Percentiles rank a stretch among this genome's conserved stretches.
phyloP scores from a whole-genome alignment of 2,113 vertebrate species.

The Nycticebus coucang region DNA sequence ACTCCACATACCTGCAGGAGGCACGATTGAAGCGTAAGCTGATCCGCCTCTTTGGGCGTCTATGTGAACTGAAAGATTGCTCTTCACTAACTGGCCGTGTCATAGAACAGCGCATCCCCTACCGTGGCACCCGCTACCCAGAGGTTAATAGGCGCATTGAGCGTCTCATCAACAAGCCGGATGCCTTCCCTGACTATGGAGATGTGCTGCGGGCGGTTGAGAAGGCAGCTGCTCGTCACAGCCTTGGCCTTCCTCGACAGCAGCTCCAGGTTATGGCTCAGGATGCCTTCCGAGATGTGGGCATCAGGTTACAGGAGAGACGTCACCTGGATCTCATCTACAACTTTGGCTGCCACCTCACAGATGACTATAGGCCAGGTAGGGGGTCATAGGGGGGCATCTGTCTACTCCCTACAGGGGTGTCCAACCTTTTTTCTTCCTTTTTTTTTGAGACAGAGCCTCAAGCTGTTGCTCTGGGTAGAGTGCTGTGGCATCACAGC shows the following conservation, averaged over 20 bases:
- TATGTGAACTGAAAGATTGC: constrained; percentile 93
- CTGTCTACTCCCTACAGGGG: neutral
- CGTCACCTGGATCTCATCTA: constrained; percentile 93
- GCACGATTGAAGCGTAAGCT: constrained; percentile 93
- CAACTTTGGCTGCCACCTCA: constrained; percentile 95
- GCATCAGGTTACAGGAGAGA: constrained; percentile 89
- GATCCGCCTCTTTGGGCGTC: constrained; percentile 93
- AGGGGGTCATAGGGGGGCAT: constrained; percentile 18
- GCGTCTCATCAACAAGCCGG: constrained; percentile 90
- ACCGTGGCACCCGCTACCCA: constrained; percentile 90
- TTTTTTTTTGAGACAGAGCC: too few relatives aligned
- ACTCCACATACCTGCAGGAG: constrained; percentile 93
- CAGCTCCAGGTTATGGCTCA: constrained; percentile 89
- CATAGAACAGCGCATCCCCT: constrained; percentile 91
- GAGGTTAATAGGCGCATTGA: constrained; percentile 94
- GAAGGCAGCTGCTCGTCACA: constrained; percentile 86
- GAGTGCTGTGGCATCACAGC: too few relatives aligned
- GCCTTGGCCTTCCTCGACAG: constrained; percentile 86
- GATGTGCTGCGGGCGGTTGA: constrained; percentile 90
- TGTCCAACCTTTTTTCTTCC: too few relatives aligned
- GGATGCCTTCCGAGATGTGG: constrained; percentile 92
- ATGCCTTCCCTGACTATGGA: constrained; percentile 90
- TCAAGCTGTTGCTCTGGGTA: too few relatives aligned
- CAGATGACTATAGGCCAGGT: constrained; percentile 90
- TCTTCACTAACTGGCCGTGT: constrained; percentile 90